Percentiles rank a stretch among this genome's conserved stretches.
These are phyloP conservation scores for Trypoxylon attenuatum DNA, from an alignment of 2,888 invertebrate genomes.

Conservation along the genomic window DNA sequence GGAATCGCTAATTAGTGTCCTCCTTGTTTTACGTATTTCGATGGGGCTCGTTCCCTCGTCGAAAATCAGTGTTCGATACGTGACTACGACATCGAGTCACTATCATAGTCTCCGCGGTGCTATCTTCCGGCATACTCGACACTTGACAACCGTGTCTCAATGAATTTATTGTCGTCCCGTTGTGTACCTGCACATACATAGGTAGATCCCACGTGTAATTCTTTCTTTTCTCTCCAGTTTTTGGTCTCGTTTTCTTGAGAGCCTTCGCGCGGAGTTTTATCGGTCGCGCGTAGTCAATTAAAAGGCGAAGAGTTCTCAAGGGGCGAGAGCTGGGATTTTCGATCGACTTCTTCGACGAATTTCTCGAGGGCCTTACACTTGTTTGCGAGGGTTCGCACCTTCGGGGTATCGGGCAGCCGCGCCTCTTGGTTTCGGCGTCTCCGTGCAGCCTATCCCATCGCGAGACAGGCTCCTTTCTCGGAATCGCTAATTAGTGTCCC, in stretches of 20 bases:
- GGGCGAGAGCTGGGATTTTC: conserved; percentile 31
- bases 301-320: conserved; percentile 22
- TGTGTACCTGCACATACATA: too few relatives aligned
- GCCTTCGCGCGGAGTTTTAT: too few relatives aligned
- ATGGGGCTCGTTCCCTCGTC: too few relatives aligned
- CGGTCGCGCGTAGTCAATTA: conserved; percentile 25
- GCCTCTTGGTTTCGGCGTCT: conserved; percentile 35
- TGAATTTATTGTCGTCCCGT: too few relatives aligned
- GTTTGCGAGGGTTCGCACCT: conserved; percentile 51
- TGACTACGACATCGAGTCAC: too few relatives aligned
- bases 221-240: too few relatives aligned
- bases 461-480: conserved; percentile 49
- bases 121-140: too few relatives aligned
- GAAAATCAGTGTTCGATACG: too few relatives aligned
- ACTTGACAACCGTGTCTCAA: too few relatives aligned
- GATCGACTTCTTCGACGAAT: conserved; percentile 56
- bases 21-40: conserved; percentile 49
- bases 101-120: too few relatives aligned
- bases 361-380: conserved; percentile 52
- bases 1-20: conserved; percentile 57
- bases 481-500: conserved; percentile 57
- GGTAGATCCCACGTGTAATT: too few relatives aligned
- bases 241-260: too few relatives aligned
- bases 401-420: conserved; percentile 40
- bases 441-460: conserved; percentile 40